A percentile compares a stretch with the other conserved stretches of the same genome.
Evolutionary conservation across 23 tunicate genomes (phyloP).

Genomic region (Halocynthia roretzi): DNA sequence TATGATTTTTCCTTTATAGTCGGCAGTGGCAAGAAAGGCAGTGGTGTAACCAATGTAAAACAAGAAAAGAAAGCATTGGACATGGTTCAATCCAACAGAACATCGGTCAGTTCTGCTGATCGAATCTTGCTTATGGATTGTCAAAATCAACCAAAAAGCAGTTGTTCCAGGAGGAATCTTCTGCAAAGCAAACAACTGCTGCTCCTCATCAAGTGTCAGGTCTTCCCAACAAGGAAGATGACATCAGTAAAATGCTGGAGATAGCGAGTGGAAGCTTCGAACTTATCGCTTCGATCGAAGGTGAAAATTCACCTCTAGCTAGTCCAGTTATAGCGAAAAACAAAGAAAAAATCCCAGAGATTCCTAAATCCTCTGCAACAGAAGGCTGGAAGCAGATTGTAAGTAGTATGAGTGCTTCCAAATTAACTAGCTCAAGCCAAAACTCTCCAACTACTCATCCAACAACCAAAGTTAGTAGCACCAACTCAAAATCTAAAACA

Average conservation of each 20-base stretch:
- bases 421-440: not conserved
- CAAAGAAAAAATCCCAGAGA: not conserved
- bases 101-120: not conserved
- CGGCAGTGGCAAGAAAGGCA: not conserved
- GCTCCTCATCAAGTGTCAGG: too few species aligned
- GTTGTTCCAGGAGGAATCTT: not conserved
- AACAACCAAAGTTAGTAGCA: too few species aligned
- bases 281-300: conserved; percentile 3
- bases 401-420: not conserved
- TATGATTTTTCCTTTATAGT: not conserved
- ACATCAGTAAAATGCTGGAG: not conserved
- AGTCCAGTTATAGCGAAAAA: not conserved
- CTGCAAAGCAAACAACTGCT: not conserved
- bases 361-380: not conserved
- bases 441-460: too few species aligned
- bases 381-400: not conserved
- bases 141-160: not conserved
- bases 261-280: conserved; percentile 3
- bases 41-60: not conserved
- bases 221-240: not conserved
- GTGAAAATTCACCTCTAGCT: not conserved
- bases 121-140: not conserved
- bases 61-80: not conserved
- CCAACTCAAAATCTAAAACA: too few species aligned
- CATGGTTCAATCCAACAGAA: not conserved